Conservation (phyloP, 2,888 invertebrate genomes). For the Melanostoma mellinum region DNA sequence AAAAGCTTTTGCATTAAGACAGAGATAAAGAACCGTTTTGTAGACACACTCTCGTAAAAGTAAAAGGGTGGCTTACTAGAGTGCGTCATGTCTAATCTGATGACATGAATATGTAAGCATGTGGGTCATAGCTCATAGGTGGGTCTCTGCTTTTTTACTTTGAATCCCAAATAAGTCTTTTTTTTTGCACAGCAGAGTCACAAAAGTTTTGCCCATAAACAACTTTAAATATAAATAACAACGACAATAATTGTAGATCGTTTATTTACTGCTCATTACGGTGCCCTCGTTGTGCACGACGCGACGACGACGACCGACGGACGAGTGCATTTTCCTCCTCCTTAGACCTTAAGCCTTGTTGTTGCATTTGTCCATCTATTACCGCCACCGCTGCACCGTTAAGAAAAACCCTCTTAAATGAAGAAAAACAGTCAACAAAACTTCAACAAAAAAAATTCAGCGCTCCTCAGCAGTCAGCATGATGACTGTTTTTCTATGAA, state of each 20-base stretch:
- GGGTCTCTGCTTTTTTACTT: slow-evolving; percentile 20
- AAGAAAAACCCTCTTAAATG: slow-evolving; percentile 63
- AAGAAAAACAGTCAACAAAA: slow-evolving; percentile 49
- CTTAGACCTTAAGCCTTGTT: slow-evolving; percentile 1
- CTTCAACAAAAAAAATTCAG: slow-evolving; percentile 14
- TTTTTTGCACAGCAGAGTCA: slow-evolving; percentile 20
- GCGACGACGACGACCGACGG: slow-evolving; percentile 11
- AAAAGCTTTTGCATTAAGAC: slow-evolving; percentile 40
- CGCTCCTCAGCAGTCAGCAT: slow-evolving; percentile 27
- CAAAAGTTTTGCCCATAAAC: slow-evolving; percentile 25
- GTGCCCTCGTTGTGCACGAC: slow-evolving; percentile 58
- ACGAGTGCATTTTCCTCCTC: slow-evolving; percentile 41
- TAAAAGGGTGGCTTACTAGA: slow-evolving; percentile 24
- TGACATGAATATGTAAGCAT: slow-evolving; percentile 32
- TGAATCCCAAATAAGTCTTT: slow-evolving; percentile 21
- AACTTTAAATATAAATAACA: slow-evolving; percentile 41
- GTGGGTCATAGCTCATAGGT: slow-evolving; percentile 44
- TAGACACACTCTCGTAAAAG: slow-evolving; percentile 7
- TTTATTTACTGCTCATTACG: slow-evolving; percentile 62
- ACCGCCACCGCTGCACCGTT: slow-evolving; percentile 33
- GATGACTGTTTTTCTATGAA: slow-evolving; percentile 54
- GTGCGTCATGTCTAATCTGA: slow-evolving; percentile 30
- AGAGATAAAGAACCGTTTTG: not conserved
- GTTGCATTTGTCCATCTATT: slow-evolving; percentile 32
- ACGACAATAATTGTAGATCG: slow-evolving; percentile 54